Conservation (phyloP, 1,140 invertebrate genomes). For the Teleopsis dalmanni region DNA sequence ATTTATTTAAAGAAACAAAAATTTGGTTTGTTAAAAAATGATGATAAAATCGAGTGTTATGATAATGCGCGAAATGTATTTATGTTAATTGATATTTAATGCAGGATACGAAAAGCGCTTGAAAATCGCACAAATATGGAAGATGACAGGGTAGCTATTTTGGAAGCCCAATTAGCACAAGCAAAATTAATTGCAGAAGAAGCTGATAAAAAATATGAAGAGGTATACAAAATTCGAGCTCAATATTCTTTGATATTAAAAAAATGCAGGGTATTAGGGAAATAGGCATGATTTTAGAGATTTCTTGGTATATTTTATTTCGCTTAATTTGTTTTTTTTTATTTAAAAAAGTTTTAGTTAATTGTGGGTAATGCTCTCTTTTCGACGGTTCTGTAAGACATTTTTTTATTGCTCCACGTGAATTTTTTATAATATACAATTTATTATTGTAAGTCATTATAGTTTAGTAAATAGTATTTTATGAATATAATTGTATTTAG, state of each 20-base stretch:
- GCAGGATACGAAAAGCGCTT: constrained; percentile 94
- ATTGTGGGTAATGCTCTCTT: constrained; percentile 37
- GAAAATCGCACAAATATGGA: constrained; percentile 98
- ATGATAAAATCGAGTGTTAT: too few species aligned
- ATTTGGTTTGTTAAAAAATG: too few species aligned
- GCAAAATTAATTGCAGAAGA: constrained; percentile 97
- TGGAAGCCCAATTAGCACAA: constrained; percentile 92
- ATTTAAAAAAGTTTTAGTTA: too few species aligned
- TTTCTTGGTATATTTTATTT: background rate
- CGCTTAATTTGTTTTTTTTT: background rate
- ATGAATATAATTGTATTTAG: too few species aligned
- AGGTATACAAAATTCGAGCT: constrained; percentile 73
- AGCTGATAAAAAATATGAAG: constrained; percentile 99
- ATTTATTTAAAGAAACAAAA: background rate
- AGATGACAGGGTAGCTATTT: constrained; percentile 88
- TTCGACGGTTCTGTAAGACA: too few species aligned
- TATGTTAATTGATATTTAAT: too few species aligned
- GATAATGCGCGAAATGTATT: too few species aligned
- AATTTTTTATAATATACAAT: too few species aligned
- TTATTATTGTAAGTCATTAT: too few species aligned
- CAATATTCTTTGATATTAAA: too few species aligned
- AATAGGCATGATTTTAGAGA: constrained; percentile 20
- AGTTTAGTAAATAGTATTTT: too few species aligned
- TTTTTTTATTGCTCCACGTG: too few species aligned
- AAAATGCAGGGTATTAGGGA: constrained; percentile 35